Conservation (phyloP, 1,140 invertebrate genomes). For the Chironomus tepperi region DNA sequence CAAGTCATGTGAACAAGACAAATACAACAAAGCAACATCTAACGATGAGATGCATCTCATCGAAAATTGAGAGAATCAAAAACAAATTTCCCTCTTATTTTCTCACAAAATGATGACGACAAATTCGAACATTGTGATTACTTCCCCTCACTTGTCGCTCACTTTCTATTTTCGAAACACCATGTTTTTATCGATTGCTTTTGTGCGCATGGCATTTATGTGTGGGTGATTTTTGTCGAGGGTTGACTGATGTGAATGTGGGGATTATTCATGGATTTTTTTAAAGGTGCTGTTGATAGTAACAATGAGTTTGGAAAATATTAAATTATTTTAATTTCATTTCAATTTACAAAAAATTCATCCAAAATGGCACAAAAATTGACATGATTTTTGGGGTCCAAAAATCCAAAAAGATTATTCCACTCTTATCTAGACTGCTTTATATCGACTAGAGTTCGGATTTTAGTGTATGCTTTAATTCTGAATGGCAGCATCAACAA, state of each 20-base stretch:
- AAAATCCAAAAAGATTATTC: too few species aligned
- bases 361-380: too few species aligned
- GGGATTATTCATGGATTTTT: background rate
- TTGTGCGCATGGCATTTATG: background rate
- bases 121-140: background rate
- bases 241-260: background rate
- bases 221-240: background rate
- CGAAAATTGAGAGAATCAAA: constrained; percentile 3
- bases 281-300: too few species aligned
- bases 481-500: too few species aligned
- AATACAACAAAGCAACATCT: background rate
- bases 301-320: too few species aligned
- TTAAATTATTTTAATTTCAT: too few species aligned
- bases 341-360: too few species aligned
- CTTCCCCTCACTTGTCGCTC: background rate
- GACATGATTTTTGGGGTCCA: too few species aligned
- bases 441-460: too few species aligned
- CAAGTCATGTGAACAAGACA: too few species aligned
- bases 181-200: constrained; percentile 2
- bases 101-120: background rate
- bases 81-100: background rate
- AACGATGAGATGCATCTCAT: background rate
- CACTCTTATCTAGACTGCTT: too few species aligned
- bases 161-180: background rate
- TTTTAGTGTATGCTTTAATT: too few species aligned